Evolutionary conservation across 1,140 invertebrate species (phyloP), one percentile per base, ranked within the genome.

Genomic region (Vanessa atalanta): DNA sequence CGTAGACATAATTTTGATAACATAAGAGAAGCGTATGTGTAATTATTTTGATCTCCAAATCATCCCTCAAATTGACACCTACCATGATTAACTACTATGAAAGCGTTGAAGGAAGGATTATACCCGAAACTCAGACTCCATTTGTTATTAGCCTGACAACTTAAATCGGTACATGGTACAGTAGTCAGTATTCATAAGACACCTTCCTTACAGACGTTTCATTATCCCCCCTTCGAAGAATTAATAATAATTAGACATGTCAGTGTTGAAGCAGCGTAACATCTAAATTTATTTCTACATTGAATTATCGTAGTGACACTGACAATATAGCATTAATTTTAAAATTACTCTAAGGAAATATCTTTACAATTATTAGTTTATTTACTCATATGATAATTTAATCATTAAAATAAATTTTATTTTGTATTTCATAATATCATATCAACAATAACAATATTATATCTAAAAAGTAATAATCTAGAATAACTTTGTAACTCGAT

Each of bases 111-210:
- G 79, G 82, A 75, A 78, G 37, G 37, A 43, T 43, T 43, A 43
- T 43, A 43, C 37, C 37, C 37, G 37, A 43, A 43, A 43, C 37
- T 43, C 37, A 43, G 37, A 74, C 69, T 51, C 83, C 88, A 89
- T 90, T 88, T 87, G 83, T 90, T 85, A 88, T 78, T 76, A 73
- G 75, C 77, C 79, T 91, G 89, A 91, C 89, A 90, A 89, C 80
- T 88, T 89, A 89, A 91, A 88, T 83, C 87, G 76, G 76, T 80
- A 80, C 79, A 77, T 77, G 79, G 77, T 70, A 60, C 57, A 78
- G 83, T 86, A 83, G 86, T 86, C 84, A 81, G 84, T 87, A 88
- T 88, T 88, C 85, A 86, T 87, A 87, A 88, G 87, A 89, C 79
- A 88, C 83, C 84, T 87, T 87, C 83, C 83, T 86, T 86, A 83